Evolutionary conservation across 2,797 vertebrate genomes (phyloP).

Genomic region (Adelosebastes latens): DNA sequence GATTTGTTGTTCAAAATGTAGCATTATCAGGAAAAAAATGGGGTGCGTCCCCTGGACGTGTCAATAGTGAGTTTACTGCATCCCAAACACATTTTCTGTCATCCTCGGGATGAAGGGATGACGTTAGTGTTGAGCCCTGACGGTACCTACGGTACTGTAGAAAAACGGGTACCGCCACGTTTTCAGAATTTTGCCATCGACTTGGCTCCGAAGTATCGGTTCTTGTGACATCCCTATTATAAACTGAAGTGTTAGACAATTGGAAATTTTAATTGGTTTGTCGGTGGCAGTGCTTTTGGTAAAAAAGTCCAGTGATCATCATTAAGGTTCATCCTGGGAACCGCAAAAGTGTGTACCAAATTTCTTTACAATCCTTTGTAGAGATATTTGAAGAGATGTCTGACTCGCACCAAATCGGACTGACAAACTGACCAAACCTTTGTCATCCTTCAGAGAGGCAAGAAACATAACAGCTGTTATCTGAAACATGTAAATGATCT

Average conservation of each 20-base stretch:
- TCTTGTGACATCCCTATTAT: no score
- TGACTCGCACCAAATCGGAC: not conserved
- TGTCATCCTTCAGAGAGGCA: not conserved
- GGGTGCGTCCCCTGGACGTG: no score
- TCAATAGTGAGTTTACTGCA: no score
- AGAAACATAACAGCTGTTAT: not conserved
- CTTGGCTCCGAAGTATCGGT: no score
- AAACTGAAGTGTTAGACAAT: not conserved
- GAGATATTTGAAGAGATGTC: not conserved
- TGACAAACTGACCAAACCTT: not conserved
- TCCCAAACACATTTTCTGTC: no score
- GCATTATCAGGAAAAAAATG: no score
- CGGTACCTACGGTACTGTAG: no score
- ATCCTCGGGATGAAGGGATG: no score
- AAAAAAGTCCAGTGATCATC: not conserved
- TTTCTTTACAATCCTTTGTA: not conserved
- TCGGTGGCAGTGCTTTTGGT: not conserved
- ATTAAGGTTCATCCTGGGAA: not conserved
- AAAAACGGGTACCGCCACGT: no score
- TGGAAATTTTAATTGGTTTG: not conserved
- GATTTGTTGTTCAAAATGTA: no score
- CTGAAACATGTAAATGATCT: constrained; percentile 16
- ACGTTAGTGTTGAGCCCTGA: no score
- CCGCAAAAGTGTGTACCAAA: not conserved
- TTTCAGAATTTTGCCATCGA: no score